Conservation (phyloP, 2,113 vertebrate species). For the Gyps fulvus region DNA sequence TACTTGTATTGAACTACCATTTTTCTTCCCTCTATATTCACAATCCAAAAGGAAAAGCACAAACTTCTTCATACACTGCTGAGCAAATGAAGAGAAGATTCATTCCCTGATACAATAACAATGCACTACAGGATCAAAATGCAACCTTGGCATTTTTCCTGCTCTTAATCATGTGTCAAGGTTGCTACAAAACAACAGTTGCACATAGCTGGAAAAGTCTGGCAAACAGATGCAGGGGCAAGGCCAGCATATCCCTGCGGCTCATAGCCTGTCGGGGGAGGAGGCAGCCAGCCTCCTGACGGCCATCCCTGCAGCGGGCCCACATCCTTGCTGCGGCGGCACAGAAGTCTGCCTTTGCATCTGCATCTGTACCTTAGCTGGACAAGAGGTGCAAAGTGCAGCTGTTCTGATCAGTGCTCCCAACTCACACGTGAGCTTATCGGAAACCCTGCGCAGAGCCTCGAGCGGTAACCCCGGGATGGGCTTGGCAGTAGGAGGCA, state of each 20-base stretch:
- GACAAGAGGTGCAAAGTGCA: not conserved
- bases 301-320: not conserved
- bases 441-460: not conserved
- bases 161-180: not conserved
- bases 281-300: not conserved
- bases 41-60: not conserved
- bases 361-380: not conserved
- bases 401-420: not conserved
- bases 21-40: not conserved
- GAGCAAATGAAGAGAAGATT: not conserved
- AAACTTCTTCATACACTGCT: not conserved
- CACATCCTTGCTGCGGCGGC: accelerated
- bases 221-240: not conserved
- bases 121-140: not conserved
- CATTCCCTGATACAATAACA: not conserved
- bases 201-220: not conserved
- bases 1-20: not conserved
- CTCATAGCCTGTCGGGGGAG: too few species aligned
- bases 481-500: not conserved
- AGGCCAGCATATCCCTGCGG: not conserved
- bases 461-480: accelerated
- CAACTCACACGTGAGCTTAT: not conserved
- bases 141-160: not conserved
- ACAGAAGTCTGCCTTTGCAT: accelerated
- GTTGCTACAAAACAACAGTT: not conserved